phyloP scores from a whole-genome alignment of 2,797 vertebrate genomes.

The Pangasius mekongensis region DNA sequence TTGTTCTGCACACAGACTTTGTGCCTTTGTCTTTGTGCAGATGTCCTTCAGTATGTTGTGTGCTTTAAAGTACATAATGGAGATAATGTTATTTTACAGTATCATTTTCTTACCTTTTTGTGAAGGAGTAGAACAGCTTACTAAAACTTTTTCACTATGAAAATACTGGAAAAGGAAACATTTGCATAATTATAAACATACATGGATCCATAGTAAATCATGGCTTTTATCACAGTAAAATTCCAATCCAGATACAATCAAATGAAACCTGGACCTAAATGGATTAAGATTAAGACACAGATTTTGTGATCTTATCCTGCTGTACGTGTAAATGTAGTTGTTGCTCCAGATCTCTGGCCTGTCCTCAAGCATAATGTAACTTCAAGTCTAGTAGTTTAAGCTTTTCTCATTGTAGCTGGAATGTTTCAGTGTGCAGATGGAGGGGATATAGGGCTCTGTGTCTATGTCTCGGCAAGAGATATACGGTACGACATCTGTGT shows the following conservation, averaged over 20 bases:
- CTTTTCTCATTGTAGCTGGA: background rate
- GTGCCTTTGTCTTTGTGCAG: background rate
- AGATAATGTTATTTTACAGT: background rate
- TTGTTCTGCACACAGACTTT: background rate
- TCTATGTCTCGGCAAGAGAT: constrained; percentile 17
- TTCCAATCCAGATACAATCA: background rate
- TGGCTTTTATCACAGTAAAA: background rate
- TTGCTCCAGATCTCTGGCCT: background rate
- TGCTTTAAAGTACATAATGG: background rate
- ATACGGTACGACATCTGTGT: constrained; percentile 35
- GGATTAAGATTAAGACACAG: background rate
- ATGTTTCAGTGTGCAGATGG: background rate
- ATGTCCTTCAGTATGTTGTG: background rate
- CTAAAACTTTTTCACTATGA: background rate
- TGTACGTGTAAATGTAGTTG: background rate
- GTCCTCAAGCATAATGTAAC: background rate
- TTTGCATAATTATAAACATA: background rate
- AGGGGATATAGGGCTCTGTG: background rate
- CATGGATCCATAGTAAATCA: background rate
- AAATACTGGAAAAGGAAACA: background rate
- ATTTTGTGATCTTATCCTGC: background rate
- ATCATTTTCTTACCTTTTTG: background rate
- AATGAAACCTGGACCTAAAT: background rate
- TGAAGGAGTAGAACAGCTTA: background rate
- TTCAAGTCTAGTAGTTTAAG: background rate